A percentile compares a stretch with the other conserved stretches of the same genome.
These are phyloP conservation scores for Xestobium rufovillosum DNA, from an alignment of 2,888 invertebrate genomes.

Conservation along the genomic window DNA sequence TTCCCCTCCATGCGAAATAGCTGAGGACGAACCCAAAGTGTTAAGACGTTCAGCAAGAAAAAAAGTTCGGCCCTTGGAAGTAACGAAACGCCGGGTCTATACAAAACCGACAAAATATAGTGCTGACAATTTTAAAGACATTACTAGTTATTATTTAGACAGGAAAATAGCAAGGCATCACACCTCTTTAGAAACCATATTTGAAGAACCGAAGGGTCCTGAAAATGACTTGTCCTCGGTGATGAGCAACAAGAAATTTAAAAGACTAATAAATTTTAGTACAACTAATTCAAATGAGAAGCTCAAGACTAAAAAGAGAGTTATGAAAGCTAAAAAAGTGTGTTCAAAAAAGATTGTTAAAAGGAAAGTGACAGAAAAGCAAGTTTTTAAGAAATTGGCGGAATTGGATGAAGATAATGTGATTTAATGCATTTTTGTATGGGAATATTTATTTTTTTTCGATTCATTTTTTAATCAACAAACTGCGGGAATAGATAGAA, in stretches of 20 bases:
- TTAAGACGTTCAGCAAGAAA: background rate
- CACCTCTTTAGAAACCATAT: background rate
- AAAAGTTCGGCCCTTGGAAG: slow-evolving; percentile 1
- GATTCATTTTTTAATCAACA: no score
- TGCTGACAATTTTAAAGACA: background rate
- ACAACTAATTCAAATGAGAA: no score
- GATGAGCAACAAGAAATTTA: background rate
- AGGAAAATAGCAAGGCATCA: background rate
- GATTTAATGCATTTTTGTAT: background rate
- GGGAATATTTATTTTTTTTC: no score
- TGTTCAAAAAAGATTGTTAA: background rate
- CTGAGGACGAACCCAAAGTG: background rate
- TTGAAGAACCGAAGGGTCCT: background rate
- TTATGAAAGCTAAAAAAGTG: background rate
- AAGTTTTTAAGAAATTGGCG: background rate
- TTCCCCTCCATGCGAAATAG: background rate
- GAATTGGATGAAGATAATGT: slow-evolving; percentile 1
- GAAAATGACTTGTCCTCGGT: background rate
- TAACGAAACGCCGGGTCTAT: background rate
- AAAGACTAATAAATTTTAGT: background rate
- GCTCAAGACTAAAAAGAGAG: background rate
- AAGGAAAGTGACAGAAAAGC: background rate
- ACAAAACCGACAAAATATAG: background rate
- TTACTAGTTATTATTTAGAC: background rate
- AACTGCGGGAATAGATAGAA: no score